A percentile compares a stretch with the other conserved stretches of the same genome.
phyloP scores from a whole-genome alignment of 2,888 invertebrate genomes.

The Drosophila lutescens region DNA sequence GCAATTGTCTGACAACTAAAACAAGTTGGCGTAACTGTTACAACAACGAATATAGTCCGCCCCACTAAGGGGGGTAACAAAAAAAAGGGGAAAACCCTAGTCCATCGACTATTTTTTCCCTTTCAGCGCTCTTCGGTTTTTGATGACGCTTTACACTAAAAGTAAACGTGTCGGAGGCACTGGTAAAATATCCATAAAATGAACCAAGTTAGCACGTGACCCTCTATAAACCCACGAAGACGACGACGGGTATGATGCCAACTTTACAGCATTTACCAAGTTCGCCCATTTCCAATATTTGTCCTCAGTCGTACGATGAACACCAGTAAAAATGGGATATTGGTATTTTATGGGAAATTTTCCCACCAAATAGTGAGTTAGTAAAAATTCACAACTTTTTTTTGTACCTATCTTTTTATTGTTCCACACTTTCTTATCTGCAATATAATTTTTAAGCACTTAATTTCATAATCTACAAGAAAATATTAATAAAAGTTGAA shows the following conservation, averaged over 20 bases:
- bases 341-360: background rate
- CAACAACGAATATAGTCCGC: conserved; percentile 8
- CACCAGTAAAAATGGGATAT: background rate
- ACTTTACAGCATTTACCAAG: conserved; percentile 8
- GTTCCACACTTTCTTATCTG: no score
- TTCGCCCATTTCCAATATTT: background rate
- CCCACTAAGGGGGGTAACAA: no score
- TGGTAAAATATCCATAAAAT: conserved; percentile 53
- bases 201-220: conserved; percentile 29
- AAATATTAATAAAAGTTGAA: no score
- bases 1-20: conserved; percentile 40
- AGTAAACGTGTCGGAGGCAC: conserved; percentile 64
- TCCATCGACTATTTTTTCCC: background rate
- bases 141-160: conserved; percentile 60
- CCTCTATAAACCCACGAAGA: conserved; percentile 3
- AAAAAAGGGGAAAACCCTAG: background rate
- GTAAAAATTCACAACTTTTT: no score
- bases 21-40: conserved; percentile 46
- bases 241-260: conserved; percentile 7
- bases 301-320: background rate
- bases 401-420: no score
- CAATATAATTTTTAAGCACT: no score
- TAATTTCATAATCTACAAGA: no score
- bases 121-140: conserved; percentile 26
- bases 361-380: no score